A percentile compares a stretch with the other conserved stretches of the same genome.
Evolutionary conservation across 2,888 invertebrate genomes (phyloP).

Genomic region (Tigriopus californicus): DNA sequence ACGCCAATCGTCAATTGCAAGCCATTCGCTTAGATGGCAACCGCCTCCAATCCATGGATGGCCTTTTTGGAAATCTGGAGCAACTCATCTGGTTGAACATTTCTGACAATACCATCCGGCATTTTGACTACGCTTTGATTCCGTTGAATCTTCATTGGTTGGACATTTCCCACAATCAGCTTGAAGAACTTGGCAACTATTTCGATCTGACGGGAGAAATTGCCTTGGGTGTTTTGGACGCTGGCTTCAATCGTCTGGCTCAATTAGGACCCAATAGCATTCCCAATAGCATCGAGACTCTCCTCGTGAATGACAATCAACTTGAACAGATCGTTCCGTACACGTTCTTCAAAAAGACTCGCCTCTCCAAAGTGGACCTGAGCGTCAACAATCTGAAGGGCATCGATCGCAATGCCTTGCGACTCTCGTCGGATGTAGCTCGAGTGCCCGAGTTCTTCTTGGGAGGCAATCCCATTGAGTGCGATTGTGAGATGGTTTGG

Average conservation of each 20-base stretch:
- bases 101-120: slow-evolving; percentile 60
- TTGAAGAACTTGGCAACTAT: slow-evolving; percentile 62
- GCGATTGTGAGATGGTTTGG: slow-evolving; percentile 82
- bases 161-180: slow-evolving; percentile 64
- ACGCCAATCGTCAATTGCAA: slow-evolving; percentile 49
- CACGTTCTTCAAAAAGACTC: slow-evolving; percentile 67
- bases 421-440: slow-evolving; percentile 42
- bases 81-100: slow-evolving; percentile 68
- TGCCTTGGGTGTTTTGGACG: slow-evolving; percentile 46
- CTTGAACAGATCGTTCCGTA: slow-evolving; percentile 67
- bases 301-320: slow-evolving; percentile 57
- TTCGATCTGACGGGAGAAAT: slow-evolving; percentile 42
- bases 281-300: slow-evolving; percentile 58
- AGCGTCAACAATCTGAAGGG: slow-evolving; percentile 55
- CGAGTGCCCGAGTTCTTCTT: slow-evolving; percentile 63
- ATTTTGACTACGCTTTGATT: slow-evolving; percentile 67
- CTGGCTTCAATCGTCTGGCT: slow-evolving; percentile 56
- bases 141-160: slow-evolving; percentile 68
- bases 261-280: slow-evolving; percentile 64
- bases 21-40: slow-evolving; percentile 64
- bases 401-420: slow-evolving; percentile 29
- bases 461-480: slow-evolving; percentile 64
- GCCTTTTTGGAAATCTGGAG: slow-evolving; percentile 56
- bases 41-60: slow-evolving; percentile 54
- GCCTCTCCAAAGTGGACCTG: slow-evolving; percentile 58